phyloP scores from a whole-genome alignment of 1,140 invertebrate species.

The Dendroctonus valens region DNA sequence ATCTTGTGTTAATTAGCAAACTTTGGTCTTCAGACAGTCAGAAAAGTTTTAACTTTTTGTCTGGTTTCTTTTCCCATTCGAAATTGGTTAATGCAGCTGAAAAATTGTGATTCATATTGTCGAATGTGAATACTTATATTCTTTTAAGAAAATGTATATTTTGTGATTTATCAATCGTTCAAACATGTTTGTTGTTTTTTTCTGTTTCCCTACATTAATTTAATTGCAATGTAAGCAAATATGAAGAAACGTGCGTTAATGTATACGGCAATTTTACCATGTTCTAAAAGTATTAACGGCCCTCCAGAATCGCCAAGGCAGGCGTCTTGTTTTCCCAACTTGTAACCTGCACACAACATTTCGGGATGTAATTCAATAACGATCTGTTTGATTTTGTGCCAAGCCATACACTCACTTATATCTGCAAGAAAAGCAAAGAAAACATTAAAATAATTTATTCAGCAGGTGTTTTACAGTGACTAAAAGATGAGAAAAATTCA shows the following conservation, averaged over 20 bases:
- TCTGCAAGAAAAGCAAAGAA: slow-evolving; percentile 48
- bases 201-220: too few relatives aligned
- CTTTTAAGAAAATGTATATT: too few relatives aligned
- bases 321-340: slow-evolving; percentile 77
- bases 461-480: background rate
- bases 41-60: too few relatives aligned
- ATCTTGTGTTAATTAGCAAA: too few relatives aligned
- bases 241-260: background rate
- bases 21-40: too few relatives aligned
- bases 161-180: too few relatives aligned
- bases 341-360: slow-evolving; percentile 83
- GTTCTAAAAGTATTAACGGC: slow-evolving; percentile 66
- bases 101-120: too few relatives aligned
- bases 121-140: too few relatives aligned
- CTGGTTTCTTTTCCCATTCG: too few relatives aligned
- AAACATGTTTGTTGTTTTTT: too few relatives aligned
- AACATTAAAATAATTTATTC: background rate
- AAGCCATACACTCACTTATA: slow-evolving; percentile 69
- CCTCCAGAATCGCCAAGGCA: slow-evolving; percentile 84
- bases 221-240: too few relatives aligned
- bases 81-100: too few relatives aligned
- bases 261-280: slow-evolving; percentile 38
- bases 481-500: background rate
- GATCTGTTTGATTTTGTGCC: slow-evolving; percentile 76
- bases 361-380: slow-evolving; percentile 70